Percentiles rank a stretch among this genome's conserved stretches.
These are phyloP conservation scores for Drosophila helvetica DNA, from an alignment of 2,888 invertebrate genomes.

Conservation along the genomic window DNA sequence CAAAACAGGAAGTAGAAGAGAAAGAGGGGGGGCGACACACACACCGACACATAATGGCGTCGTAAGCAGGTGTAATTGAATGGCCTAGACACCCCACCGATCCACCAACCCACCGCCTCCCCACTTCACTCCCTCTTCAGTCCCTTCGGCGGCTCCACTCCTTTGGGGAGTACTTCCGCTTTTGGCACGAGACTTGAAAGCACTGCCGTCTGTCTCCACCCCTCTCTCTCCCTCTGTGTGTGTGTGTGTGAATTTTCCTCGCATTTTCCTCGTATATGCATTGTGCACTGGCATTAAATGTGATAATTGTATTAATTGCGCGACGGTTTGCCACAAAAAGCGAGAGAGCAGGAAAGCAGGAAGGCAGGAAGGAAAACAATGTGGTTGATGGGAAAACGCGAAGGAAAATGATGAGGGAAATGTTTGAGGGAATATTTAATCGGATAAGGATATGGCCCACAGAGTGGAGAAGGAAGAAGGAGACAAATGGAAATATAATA, in stretches of 20 bases:
- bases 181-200: conserved; percentile 61
- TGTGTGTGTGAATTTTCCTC: conserved; percentile 36
- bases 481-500: background rate
- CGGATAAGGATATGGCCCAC: background rate
- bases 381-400: conserved; percentile 10
- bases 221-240: conserved; percentile 16
- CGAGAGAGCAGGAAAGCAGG: no score
- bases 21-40: conserved; percentile 2
- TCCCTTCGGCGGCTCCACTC: background rate
- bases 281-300: conserved; percentile 66
- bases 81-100: conserved; percentile 44
- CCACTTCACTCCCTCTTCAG: conserved; percentile 3
- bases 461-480: background rate
- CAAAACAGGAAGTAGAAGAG: conserved; percentile 14
- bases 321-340: conserved; percentile 42
- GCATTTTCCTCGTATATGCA: conserved; percentile 43
- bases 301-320: conserved; percentile 75
- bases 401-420: conserved; percentile 14
- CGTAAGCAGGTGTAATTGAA: conserved; percentile 78
- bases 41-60: conserved; percentile 23
- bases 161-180: conserved; percentile 47
- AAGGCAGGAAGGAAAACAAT: conserved; percentile 35
- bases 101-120: background rate
- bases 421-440: conserved; percentile 9
- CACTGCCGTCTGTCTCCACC: conserved; percentile 14